These are phyloP conservation scores for Sterrhoptilus dennistouni DNA, from an alignment of 2,113 vertebrate genomes.

Conservation along the genomic window DNA sequence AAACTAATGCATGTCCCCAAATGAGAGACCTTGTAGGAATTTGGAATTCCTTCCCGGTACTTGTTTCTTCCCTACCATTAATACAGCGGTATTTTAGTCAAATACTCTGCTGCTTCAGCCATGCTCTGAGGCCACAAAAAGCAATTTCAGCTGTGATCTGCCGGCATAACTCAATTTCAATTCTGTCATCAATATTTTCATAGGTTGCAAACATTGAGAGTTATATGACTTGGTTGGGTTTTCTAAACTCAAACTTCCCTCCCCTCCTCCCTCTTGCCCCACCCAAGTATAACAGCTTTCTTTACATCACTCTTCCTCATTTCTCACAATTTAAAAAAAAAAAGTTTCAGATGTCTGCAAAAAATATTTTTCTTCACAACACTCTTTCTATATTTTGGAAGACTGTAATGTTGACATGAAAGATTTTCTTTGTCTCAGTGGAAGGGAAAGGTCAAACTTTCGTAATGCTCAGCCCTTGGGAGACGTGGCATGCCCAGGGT, in stretches of 20 bases:
- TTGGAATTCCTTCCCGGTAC: neutral
- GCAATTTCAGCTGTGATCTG: neutral
- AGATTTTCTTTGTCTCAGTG: neutral
- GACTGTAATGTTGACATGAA: neutral
- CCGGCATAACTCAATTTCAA: constrained; percentile 1
- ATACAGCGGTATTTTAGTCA: neutral
- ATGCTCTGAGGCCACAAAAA: neutral
- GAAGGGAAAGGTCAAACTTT: neutral
- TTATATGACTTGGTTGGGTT: neutral
- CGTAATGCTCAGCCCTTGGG: rapidly evolving
- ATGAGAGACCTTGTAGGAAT: neutral
- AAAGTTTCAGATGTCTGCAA: neutral
- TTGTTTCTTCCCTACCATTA: neutral
- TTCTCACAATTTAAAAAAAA: neutral
- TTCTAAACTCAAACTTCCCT: neutral
- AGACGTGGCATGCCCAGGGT: neutral
- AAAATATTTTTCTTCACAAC: neutral
- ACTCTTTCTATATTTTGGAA: neutral
- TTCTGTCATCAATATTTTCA: constrained; percentile 33
- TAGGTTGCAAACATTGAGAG: constrained; percentile 14
- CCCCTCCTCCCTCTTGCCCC: neutral
- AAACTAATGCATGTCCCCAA: neutral
- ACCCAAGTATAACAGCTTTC: neutral
- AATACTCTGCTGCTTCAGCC: neutral
- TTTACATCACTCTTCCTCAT: neutral